Conservation (phyloP, 2,113 vertebrate species). For the Enhydra lutris region DNA sequence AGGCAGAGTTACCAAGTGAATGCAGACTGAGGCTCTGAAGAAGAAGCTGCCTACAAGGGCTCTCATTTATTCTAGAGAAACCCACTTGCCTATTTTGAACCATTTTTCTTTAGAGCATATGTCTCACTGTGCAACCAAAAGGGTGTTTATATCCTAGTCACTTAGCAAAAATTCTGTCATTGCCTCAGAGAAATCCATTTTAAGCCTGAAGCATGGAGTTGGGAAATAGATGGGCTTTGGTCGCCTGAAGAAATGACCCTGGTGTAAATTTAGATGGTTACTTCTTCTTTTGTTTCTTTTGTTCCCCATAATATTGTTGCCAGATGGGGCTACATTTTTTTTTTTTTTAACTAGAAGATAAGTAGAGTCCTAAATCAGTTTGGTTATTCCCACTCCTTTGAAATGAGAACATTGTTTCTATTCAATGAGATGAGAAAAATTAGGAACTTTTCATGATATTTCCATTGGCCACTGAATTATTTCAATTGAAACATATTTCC, state of each 20-base stretch:
- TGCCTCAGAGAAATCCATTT: slow-evolving; percentile 23
- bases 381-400: background rate
- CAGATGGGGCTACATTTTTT: background rate
- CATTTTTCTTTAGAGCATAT: slow-evolving; percentile 15
- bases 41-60: background rate
- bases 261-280: background rate
- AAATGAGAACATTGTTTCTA: background rate
- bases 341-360: background rate
- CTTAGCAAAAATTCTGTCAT: background rate
- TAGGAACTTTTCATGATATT: background rate
- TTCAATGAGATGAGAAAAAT: background rate
- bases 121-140: slow-evolving; percentile 37
- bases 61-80: background rate
- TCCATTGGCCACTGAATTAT: background rate
- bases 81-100: slow-evolving; percentile 35
- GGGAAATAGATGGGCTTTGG: background rate
- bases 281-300: background rate
- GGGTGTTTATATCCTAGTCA: slow-evolving; percentile 31
- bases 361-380: background rate
- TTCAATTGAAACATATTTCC: background rate
- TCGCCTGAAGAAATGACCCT: background rate
- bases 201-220: background rate
- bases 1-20: background rate
- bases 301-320: background rate
- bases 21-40: background rate